These are phyloP conservation scores for Neoitamus cyanurus DNA, from an alignment of 2,888 invertebrate genomes.

Conservation along the genomic window DNA sequence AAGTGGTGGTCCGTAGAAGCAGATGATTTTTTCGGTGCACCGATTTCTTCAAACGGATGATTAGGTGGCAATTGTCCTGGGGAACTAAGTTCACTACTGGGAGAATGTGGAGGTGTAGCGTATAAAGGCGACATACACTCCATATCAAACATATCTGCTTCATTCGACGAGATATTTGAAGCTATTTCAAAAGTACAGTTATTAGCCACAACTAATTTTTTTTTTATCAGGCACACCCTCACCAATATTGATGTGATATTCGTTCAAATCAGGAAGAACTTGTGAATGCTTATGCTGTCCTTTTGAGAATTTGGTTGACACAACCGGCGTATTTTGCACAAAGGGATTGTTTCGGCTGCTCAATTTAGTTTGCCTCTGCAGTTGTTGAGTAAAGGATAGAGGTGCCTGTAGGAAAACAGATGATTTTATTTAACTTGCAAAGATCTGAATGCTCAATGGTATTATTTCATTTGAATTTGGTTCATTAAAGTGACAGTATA, in stretches of 20 bases:
- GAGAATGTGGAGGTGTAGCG: constrained; percentile 84
- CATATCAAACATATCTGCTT: constrained; percentile 67
- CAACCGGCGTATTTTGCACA: constrained; percentile 60
- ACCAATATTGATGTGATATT: constrained; percentile 64
- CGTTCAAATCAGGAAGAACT: constrained; percentile 65
- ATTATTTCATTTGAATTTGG: too few relatives aligned
- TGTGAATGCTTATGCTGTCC: constrained; percentile 61
- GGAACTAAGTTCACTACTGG: constrained; percentile 73
- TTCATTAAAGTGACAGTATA: too few relatives aligned
- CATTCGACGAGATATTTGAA: constrained; percentile 59
- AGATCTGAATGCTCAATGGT: too few relatives aligned
- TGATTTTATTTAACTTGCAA: too few relatives aligned
- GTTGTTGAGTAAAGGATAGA: constrained; percentile 91
- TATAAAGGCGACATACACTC: constrained; percentile 76
- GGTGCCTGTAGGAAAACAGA: constrained; percentile 67
- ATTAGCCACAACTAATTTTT: neutral
- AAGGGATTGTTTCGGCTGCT: constrained; percentile 65
- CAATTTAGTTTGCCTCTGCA: constrained; percentile 72
- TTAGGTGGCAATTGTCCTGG: constrained; percentile 65
- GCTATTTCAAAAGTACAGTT: neutral
- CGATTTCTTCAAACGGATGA: constrained; percentile 65
- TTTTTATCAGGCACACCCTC: constrained; percentile 6
- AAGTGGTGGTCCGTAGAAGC: constrained; percentile 81
- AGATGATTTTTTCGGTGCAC: constrained; percentile 56
- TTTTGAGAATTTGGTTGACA: constrained; percentile 60